Base-by-base conservation (phyloP, 2,888 invertebrate genomes). In the Nymphalis polychloros region DNA sequence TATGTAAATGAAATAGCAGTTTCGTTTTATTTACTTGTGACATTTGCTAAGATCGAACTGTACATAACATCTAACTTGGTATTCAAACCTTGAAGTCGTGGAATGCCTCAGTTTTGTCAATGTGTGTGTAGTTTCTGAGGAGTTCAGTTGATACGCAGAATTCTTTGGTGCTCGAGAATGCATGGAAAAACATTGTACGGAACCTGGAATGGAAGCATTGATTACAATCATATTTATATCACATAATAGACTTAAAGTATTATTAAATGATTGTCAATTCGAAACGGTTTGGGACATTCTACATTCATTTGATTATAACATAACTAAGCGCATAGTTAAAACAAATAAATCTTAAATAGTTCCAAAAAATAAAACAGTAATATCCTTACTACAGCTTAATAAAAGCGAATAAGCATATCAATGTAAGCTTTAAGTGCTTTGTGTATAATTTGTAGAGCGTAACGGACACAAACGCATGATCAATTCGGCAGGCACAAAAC, bases 111-210 rank as follows among this genome's bases (percentile, higher is more conserved):
- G 92, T 89, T 77, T 94, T 94, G 71, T 94, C 93, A n/a, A 95
- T 95, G 75, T 94, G 87, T 27, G 95, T 94, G 85, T 96, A 94
- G 82, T 97, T 96, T 81, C 95, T 94, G 50, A 97, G 87, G 57
- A 97, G 93, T 74, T 94, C 93, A 17, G 96, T 96, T 13, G 95
- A 94, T 8, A 97, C 97, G 67, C 95, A 94, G 84, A 96, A 97
- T 85, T 97, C 97, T 74, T 95, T 95, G 61, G 95, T 96, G 77
- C 96, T 96, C 47, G 96, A 95, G 85, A 97, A 93, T 0, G 97
- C 94, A 84, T 97, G 97, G 95, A 97, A 97, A 85, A 96, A 97
- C 76, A 96, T 92, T 27, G 95, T 95, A 72, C 95, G 95, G 73
- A 91, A 94, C 67, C 94, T 94, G 82, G 70, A 88, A 89, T 67